Base-by-base conservation (phyloP, 1,140 invertebrate genomes). In the Eulimnadia texana region DNA sequence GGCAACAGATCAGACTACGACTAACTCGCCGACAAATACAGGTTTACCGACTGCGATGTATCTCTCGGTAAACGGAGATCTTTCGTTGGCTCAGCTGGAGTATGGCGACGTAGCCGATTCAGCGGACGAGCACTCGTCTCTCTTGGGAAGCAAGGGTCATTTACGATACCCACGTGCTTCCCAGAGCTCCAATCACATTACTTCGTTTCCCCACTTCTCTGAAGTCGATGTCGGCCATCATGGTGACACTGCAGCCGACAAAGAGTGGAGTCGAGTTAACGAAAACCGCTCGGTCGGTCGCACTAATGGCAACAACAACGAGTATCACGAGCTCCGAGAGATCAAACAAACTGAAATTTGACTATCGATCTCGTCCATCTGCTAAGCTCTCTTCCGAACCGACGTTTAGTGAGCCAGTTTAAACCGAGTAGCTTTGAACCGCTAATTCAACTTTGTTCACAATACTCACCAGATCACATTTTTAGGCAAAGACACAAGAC, bases 291-390 rank as follows among this genome's bases (percentile, higher is more conserved):
- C 47, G 58, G 47, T 23, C 9, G 63, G 78, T 76, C 66, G 74
- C 71, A 60, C 72, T 50, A 85, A 84, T 68, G 82, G 83, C 11
- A 85, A 85, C 72, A 86, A 85, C 67, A 84, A 84, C 70, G 84
- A 87, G 68, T 79, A 85, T 79, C 76, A 81, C 23, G 82, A 83
- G 68, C 79, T 82, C 16, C 67, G 64, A n/a, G 68, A 71, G 54
- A 61, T 64, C 20, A 64, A 68, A 10, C 69, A 69, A 62, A 69
- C 68, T 29, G 66, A 69, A 53, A 70, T 70, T 66, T 71, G 56
- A 42, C n/a, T n/a, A n/a, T n/a, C n/a, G n/a, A n/a, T n/a, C n/a
- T n/a, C n/a, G n/a, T n/a, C n/a, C n/a, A n/a, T n/a, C n/a, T n/a
- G n/a, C n/a, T n/a, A n/a, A n/a, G n/a, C n/a, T n/a, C n/a, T n/a